These are phyloP conservation scores for Dendroctonus ponderosae DNA, from an alignment of 1,140 invertebrate species.

Conservation along the genomic window DNA sequence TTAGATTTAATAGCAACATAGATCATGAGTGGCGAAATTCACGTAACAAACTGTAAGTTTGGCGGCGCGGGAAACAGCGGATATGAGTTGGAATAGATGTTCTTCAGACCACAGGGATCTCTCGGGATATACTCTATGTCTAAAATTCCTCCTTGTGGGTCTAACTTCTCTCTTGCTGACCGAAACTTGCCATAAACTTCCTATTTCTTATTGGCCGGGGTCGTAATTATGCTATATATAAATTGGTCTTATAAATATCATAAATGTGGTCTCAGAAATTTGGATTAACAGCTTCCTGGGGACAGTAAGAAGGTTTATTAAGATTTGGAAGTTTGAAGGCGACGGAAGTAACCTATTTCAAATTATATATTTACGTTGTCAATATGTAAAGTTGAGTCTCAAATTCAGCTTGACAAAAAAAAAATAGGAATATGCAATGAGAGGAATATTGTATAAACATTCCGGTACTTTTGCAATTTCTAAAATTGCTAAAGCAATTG, in stretches of 20 bases:
- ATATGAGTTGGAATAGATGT: conserved; percentile 49
- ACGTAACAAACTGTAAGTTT: conserved; percentile 49
- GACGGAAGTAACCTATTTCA: too few relatives aligned
- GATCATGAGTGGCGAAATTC: conserved; percentile 50
- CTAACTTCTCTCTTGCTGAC: conserved; percentile 37
- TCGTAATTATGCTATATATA: conserved; percentile 30
- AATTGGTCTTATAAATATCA: conserved; percentile 35
- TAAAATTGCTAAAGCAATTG: too few relatives aligned
- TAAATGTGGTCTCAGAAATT: conserved; percentile 14
- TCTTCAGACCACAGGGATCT: conserved; percentile 46
- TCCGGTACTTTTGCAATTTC: too few relatives aligned
- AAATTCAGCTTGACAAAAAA: too few relatives aligned
- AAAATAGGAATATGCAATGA: too few relatives aligned
- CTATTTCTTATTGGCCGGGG: conserved; percentile 40
- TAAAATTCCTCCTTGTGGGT: conserved; percentile 44
- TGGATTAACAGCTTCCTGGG: conserved; percentile 10
- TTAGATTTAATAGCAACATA: conserved; percentile 53
- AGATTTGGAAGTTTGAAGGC: too few relatives aligned
- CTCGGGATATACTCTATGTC: conserved; percentile 44
- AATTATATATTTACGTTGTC: too few relatives aligned
- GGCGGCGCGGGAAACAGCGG: conserved; percentile 35
- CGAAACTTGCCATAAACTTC: conserved; percentile 41
- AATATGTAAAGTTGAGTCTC: too few relatives aligned
- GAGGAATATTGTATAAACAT: too few relatives aligned
- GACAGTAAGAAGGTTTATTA: too few relatives aligned